Conservation (phyloP, 2,113 vertebrate species). For the Lanius ludovicianus region DNA sequence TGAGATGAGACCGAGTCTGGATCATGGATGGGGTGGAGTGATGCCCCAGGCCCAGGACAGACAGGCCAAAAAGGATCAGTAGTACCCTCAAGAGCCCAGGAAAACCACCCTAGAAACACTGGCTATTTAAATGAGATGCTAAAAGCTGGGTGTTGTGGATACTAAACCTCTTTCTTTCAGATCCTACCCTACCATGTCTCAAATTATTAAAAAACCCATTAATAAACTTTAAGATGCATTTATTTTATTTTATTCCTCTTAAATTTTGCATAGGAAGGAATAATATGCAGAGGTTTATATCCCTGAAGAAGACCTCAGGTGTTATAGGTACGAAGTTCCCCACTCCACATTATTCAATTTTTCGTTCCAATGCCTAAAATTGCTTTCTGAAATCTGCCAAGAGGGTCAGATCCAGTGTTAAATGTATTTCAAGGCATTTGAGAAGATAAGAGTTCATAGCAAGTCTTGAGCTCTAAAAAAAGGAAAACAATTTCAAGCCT, state of each 20-base stretch:
- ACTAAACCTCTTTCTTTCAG: background rate
- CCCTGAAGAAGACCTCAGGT: background rate
- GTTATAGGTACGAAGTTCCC: background rate
- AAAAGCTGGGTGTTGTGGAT: background rate
- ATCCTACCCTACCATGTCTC: background rate
- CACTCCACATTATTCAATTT: slow-evolving; percentile 5
- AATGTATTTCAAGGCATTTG: slow-evolving; percentile 38
- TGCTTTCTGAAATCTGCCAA: slow-evolving; percentile 43
- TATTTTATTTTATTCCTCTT: background rate
- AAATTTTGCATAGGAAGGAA: slow-evolving; percentile 21
- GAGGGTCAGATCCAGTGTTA: slow-evolving; percentile 44
- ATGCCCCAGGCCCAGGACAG: too few relatives aligned
- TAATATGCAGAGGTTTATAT: background rate
- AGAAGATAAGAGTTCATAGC: background rate
- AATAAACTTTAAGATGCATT: background rate
- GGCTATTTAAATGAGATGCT: background rate
- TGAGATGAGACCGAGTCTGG: background rate
- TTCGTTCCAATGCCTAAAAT: slow-evolving; percentile 60
- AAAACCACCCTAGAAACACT: background rate
- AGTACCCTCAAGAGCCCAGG: background rate
- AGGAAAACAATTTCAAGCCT: background rate
- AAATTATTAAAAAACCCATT: background rate
- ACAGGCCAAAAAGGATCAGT: background rate
- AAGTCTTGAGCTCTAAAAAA: background rate
- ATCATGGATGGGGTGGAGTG: fast-evolving